A percentile compares a stretch with the other conserved stretches of the same genome.
phyloP scores from a whole-genome alignment of 2,888 invertebrate genomes.

The Drosophila flavopinicola region DNA sequence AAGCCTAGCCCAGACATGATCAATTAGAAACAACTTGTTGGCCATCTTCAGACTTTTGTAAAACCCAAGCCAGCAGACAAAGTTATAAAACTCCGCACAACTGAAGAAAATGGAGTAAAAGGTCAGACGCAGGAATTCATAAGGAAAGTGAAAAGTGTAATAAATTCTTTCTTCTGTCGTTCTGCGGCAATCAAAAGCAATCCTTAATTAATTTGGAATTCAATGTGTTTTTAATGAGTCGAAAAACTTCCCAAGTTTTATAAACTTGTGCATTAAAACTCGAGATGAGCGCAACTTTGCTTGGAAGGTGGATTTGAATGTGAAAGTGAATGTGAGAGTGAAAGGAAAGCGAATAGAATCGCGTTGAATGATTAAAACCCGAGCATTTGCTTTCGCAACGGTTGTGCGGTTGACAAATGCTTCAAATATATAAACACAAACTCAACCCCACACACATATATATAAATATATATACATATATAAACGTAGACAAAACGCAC shows the following conservation, averaged over 20 bases:
- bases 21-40: conserved; percentile 14
- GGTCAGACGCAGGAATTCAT: conserved; percentile 30
- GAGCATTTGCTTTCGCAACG: conserved; percentile 16
- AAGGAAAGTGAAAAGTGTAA: conserved; percentile 28
- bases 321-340: conserved; percentile 17
- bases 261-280: conserved; percentile 41
- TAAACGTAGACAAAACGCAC: conserved; percentile 1
- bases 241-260: conserved; percentile 31
- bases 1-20: background rate
- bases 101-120: conserved; percentile 9
- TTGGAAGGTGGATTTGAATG: conserved; percentile 8
- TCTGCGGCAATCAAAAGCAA: conserved; percentile 35
- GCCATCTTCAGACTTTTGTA: background rate
- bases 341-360: conserved; percentile 15
- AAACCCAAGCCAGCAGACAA: background rate
- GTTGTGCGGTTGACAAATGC: conserved; percentile 58
- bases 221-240: conserved; percentile 48
- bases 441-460: conserved; percentile 5
- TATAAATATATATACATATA: conserved; percentile 3
- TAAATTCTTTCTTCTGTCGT: conserved; percentile 7
- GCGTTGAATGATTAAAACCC: conserved; percentile 42
- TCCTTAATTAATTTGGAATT: conserved; percentile 53
- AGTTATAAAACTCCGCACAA: conserved; percentile 1
- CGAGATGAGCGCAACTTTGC: conserved; percentile 12
- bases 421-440: conserved; percentile 24